A percentile compares a stretch with the other conserved stretches of the same genome.
Conservation (phyloP, 2,888 invertebrate genomes). For the Glaucopsyche alexis region DNA sequence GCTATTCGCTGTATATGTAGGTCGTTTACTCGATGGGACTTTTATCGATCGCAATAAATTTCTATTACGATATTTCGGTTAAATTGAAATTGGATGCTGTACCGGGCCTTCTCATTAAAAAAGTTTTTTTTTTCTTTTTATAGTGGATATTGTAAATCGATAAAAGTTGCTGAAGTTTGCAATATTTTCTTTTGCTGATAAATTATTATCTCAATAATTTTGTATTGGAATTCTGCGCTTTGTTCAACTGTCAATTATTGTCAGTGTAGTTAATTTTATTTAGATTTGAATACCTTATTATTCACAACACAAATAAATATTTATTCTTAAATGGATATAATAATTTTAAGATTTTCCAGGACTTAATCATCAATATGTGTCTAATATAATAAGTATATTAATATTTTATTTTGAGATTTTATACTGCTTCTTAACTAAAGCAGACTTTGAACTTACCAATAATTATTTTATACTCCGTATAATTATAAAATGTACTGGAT, state of each 20-base stretch:
- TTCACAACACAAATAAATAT: conserved; percentile 28
- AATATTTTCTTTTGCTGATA: conserved; percentile 68
- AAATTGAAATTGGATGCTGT: background rate
- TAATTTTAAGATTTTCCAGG: conserved; percentile 26
- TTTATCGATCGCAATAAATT: conserved; percentile 37
- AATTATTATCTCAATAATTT: conserved; percentile 58
- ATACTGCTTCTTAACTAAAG: conserved; percentile 28
- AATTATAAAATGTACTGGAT: conserved; percentile 63
- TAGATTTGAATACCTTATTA: background rate
- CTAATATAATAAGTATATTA: conserved; percentile 18
- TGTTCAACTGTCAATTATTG: conserved; percentile 55
- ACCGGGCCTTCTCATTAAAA: background rate
- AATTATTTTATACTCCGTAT: conserved; percentile 40
- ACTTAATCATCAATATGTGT: conserved; percentile 17
- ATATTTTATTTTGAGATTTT: conserved; percentile 21
- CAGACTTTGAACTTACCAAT: conserved; percentile 30
- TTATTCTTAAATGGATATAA: background rate
- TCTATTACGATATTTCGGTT: background rate
- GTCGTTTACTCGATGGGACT: conserved; percentile 49
- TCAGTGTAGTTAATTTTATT: background rate
- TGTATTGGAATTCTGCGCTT: conserved; percentile 66
- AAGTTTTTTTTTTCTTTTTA: no score
- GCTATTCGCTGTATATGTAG: conserved; percentile 65
- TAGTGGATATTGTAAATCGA: conserved; percentile 36
- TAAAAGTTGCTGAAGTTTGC: conserved; percentile 46